Percentiles rank a stretch among this genome's conserved stretches.
phyloP scores from a whole-genome alignment of 2,113 vertebrate species.

The Gallinago paraguaiae region DNA sequence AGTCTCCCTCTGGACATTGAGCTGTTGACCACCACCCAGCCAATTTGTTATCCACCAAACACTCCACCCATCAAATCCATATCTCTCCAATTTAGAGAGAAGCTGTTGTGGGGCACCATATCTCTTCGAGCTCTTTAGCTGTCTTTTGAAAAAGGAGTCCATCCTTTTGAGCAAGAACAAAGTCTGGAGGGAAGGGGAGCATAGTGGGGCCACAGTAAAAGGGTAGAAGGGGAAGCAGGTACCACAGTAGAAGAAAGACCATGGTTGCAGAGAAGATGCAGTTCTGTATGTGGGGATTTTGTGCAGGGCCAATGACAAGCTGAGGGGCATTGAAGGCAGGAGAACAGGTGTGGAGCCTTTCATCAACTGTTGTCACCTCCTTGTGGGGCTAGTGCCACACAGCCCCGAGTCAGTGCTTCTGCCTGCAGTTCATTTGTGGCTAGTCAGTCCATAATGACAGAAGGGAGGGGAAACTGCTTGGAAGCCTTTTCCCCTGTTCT shows the following conservation, averaged over 20 bases:
- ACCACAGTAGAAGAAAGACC: not conserved
- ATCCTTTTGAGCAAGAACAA: not conserved
- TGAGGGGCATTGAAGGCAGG: not conserved
- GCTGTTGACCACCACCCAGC: not conserved
- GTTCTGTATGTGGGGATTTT: fast-evolving
- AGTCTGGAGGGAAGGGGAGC: not conserved
- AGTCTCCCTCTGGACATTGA: not conserved
- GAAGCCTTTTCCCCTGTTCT: not conserved
- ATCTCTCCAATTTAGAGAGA: not conserved
- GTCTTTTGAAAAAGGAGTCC: not conserved
- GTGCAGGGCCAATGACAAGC: not conserved
- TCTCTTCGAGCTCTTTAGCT: not conserved
- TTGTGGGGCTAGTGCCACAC: not conserved
- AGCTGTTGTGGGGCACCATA: not conserved
- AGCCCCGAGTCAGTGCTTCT: not conserved
- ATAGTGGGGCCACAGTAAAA: not conserved
- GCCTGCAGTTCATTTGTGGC: not conserved
- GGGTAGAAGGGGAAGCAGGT: not conserved
- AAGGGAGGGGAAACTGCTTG: not conserved
- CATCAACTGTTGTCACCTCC: not conserved
- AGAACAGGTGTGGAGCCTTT: not conserved
- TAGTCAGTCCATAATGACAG: not conserved
- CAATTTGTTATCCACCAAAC: not conserved
- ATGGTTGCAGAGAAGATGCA: not conserved
- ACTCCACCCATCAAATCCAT: not conserved